These are phyloP conservation scores for Agonopterix subpropinquella DNA, from an alignment of 2,888 invertebrate genomes.

Conservation along the genomic window DNA sequence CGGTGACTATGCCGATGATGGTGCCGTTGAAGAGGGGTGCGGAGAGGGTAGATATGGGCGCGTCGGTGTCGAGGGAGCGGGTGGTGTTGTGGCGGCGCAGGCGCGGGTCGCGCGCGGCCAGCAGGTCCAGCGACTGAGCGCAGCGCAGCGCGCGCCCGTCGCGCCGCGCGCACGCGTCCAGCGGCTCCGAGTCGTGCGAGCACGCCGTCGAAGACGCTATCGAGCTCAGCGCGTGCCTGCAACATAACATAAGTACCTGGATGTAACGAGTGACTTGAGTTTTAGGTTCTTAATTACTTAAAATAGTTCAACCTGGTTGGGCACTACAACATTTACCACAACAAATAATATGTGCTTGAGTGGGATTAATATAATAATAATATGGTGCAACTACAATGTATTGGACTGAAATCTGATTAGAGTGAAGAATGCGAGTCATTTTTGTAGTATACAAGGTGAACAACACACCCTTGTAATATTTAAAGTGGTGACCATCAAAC, in stretches of 20 bases:
- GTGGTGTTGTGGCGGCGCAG: conserved; percentile 43
- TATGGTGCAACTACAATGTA: too few relatives aligned
- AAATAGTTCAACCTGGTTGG: too few relatives aligned
- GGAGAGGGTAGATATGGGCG: conserved; percentile 49
- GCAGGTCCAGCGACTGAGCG: conserved; percentile 44
- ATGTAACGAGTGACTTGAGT: too few relatives aligned
- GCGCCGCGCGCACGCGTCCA: conserved; percentile 26
- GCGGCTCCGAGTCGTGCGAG: conserved; percentile 25
- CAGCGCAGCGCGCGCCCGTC: conserved; percentile 34
- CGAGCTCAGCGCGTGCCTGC: conserved; percentile 77
- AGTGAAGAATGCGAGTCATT: too few relatives aligned
- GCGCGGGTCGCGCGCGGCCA: conserved; percentile 29
- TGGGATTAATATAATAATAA: too few relatives aligned
- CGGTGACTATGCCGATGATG: conserved; percentile 50
- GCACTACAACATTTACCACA: too few relatives aligned
- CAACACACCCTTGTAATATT: too few relatives aligned
- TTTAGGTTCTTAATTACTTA: too few relatives aligned
- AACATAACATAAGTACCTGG: neutral
- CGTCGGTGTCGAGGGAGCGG: conserved; percentile 52
- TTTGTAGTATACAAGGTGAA: too few relatives aligned
- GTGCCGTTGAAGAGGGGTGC: conserved; percentile 63
- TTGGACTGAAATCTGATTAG: too few relatives aligned
- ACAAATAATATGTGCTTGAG: too few relatives aligned
- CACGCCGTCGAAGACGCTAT: conserved; percentile 80
- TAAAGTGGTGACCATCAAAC: too few relatives aligned